phyloP scores from a whole-genome alignment of 2,888 invertebrate genomes.

The Allophyes oxyacanthae region DNA sequence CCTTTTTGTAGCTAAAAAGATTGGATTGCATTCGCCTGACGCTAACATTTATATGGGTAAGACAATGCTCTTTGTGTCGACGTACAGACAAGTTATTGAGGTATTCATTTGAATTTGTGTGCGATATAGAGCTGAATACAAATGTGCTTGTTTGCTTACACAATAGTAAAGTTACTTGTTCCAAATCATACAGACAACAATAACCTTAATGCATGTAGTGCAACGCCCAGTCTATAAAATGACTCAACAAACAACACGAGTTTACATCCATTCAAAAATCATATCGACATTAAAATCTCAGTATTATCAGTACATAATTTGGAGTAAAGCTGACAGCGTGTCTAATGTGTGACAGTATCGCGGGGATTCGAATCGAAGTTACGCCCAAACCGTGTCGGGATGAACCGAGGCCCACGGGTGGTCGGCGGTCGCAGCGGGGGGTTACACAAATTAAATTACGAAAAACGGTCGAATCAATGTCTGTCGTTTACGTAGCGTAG shows the following conservation, averaged over 20 bases:
- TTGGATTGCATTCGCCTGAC: constrained; percentile 68
- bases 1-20: constrained; percentile 69
- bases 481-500: constrained; percentile 61
- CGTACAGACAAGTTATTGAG: constrained; percentile 48
- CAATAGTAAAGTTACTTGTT: constrained; percentile 47
- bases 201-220: constrained; percentile 37
- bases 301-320: constrained; percentile 56
- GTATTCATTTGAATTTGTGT: constrained; percentile 51
- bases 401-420: constrained; percentile 58
- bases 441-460: constrained; percentile 72
- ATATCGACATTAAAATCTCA: constrained; percentile 40
- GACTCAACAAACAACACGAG: constrained; percentile 39
- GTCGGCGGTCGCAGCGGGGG: constrained; percentile 62
- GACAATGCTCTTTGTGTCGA: constrained; percentile 66
- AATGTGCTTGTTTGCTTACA: constrained; percentile 49
- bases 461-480: constrained; percentile 70
- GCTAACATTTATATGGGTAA: constrained; percentile 68
- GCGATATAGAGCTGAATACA: constrained; percentile 46
- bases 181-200: constrained; percentile 48
- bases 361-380: constrained; percentile 59
- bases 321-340: constrained; percentile 62
- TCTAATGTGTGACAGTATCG: constrained; percentile 70
- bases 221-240: constrained; percentile 35
- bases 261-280: constrained; percentile 35
- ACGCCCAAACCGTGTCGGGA: constrained; percentile 75